phyloP scores from a whole-genome alignment of 2,797 vertebrate genomes.

The Periophthalmus magnuspinnatus region DNA sequence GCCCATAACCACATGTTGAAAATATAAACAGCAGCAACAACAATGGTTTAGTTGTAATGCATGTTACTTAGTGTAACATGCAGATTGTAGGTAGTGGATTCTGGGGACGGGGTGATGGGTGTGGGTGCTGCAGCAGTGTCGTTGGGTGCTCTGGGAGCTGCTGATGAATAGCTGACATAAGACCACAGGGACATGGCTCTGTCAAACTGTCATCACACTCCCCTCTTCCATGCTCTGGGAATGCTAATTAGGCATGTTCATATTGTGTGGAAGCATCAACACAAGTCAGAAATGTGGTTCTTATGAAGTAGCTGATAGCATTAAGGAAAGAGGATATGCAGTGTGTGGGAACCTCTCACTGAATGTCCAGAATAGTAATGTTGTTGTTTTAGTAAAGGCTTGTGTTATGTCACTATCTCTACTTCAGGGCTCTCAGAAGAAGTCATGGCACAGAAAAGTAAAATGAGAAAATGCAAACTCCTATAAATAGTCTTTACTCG shows the following conservation, averaged over 20 bases:
- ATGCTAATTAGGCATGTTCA: slow-evolving; percentile 48
- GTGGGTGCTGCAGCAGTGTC: slow-evolving; percentile 11
- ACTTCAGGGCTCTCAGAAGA: neutral
- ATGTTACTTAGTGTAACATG: neutral
- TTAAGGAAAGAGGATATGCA: neutral
- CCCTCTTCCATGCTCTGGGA: slow-evolving; percentile 43
- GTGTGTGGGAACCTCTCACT: neutral
- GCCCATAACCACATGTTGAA: no score
- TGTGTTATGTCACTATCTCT: neutral
- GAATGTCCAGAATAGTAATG: neutral
- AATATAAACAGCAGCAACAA: neutral
- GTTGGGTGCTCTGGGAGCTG: slow-evolving; percentile 35
- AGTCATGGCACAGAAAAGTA: no score
- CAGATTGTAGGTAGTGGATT: neutral
- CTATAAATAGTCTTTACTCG: no score
- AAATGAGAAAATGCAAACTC: no score
- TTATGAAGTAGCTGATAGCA: neutral
- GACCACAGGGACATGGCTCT: slow-evolving; percentile 51
- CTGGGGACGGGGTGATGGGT: slow-evolving; percentile 13
- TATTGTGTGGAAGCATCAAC: slow-evolving; percentile 8
- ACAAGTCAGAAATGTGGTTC: neutral
- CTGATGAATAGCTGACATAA: slow-evolving; percentile 63
- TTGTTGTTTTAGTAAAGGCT: neutral
- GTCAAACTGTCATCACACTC: slow-evolving; percentile 66
- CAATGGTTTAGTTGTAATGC: neutral